Evolutionary conservation across 2,797 vertebrate genomes (phyloP).

Genomic region (Alfaro cultratus): DNA sequence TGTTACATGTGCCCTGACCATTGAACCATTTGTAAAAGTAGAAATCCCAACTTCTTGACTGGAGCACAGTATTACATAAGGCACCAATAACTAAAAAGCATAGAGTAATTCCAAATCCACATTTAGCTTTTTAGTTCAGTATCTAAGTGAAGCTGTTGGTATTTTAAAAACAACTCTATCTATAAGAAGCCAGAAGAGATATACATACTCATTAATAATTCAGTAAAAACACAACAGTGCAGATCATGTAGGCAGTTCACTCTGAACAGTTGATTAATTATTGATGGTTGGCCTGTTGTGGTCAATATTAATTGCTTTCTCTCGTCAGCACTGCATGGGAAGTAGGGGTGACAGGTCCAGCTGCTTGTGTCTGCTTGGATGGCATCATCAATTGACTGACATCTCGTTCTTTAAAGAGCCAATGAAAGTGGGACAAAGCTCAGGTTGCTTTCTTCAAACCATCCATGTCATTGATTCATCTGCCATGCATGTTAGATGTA

Average conservation of each 20-base stretch:
- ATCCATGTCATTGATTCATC: constrained; percentile 10
- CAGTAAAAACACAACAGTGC: constrained; percentile 6
- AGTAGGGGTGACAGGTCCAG: constrained; percentile 8
- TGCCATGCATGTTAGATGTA: constrained; percentile 3
- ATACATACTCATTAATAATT: constrained; percentile 2
- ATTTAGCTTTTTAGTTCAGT: neutral
- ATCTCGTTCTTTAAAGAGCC: neutral
- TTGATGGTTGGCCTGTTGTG: constrained; percentile 11
- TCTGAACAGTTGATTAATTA: constrained; percentile 8
- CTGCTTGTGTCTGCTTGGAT: neutral
- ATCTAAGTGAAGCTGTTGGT: neutral
- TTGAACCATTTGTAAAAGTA: no score
- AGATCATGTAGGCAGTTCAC: constrained; percentile 3
- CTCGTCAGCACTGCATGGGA: constrained; percentile 6
- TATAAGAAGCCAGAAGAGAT: neutral
- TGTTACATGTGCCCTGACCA: neutral
- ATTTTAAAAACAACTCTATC: constrained; percentile 9
- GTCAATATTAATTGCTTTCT: constrained; percentile 7
- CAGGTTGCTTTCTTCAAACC: constrained; percentile 3
- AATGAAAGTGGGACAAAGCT: neutral
- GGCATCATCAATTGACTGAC: constrained; percentile 1
- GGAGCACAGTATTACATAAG: neutral
- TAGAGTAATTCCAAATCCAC: neutral
- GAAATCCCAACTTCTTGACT: no score
- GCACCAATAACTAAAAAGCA: neutral